A percentile compares a stretch with the other conserved stretches of the same genome.
These are phyloP conservation scores for Balaenoptera acutorostrata DNA, from an alignment of 2,113 vertebrate species.

Conservation along the genomic window DNA sequence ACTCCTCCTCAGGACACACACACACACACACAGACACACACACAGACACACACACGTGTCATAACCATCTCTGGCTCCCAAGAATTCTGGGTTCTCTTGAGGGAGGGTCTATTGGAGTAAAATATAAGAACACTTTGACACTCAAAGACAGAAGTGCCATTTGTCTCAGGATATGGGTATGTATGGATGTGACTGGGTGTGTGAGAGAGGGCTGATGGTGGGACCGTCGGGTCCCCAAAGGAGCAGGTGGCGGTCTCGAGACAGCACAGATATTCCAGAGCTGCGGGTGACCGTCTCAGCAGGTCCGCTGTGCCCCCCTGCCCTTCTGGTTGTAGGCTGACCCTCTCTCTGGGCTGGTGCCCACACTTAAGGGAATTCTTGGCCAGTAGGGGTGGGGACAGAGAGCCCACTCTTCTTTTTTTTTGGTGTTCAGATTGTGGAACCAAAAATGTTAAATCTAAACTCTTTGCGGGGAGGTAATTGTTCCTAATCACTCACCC, in stretches of 20 bases:
- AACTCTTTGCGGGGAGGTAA: conserved; percentile 71
- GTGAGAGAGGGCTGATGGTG: neutral
- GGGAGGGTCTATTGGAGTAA: neutral
- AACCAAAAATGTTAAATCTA: conserved; percentile 70
- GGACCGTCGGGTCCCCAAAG: neutral
- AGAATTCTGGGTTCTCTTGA: neutral
- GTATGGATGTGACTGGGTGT: neutral
- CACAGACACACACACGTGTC: neutral
- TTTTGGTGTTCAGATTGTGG: conserved; percentile 17
- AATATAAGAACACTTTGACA: neutral
- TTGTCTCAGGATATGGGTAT: neutral
- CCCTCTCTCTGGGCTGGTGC: neutral
- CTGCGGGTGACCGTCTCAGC: neutral
- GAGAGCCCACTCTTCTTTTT: neutral
- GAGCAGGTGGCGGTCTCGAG: too few species aligned
- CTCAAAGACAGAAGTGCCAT: neutral
- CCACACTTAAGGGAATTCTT: neutral
- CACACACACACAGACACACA: too few species aligned
- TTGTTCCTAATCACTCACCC: conserved; percentile 79
- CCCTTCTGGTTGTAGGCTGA: neutral
- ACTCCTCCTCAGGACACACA: neutral
- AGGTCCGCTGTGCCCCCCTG: neutral
- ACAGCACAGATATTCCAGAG: too few species aligned
- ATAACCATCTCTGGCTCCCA: neutral
- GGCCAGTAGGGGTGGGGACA: neutral